Base-by-base conservation (phyloP, 2,797 vertebrate genomes). In the Geotrypetes seraphini region DNA sequence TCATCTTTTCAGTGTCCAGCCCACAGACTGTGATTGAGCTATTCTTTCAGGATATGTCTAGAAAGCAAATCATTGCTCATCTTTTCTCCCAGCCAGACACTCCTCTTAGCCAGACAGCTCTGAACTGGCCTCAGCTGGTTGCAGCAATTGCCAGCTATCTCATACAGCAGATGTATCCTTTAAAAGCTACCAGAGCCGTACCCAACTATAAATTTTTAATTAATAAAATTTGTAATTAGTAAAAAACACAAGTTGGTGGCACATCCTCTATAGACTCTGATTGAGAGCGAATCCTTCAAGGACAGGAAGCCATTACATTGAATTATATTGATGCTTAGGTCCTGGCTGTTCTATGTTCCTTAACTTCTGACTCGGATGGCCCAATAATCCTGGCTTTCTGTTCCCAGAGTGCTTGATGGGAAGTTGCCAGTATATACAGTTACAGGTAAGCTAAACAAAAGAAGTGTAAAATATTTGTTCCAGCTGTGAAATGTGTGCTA, bases 371-470 rank as follows among this genome's bases (percentile, higher is more conserved):
- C n/a, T 46, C 67, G 96, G 93, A 16, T 97, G 92, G 93, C 92
- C 93, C 44, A 89, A 80, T 62, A 97, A 94, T 57, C 75, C 88
- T 2, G 65, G 84, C 15, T 97, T 95, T 57, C 85, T 92, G 33
- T 96, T 98, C 51, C 86, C 90, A 0, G 93, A 97, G 66, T 96
- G 90, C 67, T 74, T 97, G 60, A 90, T 97, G 90, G 85, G 81
- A 14, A 92, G 79, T 71, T 96, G 92, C 50, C 95, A 98, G 74
- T 96, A 94, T 57, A 83, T 79, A 11, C 91, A 96, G 43, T 71
- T 98, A 10, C 95, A 98, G 84, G 94, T 96, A 44, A 66, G 81
- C 50, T 12, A 6, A 28, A n/a, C 6, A 29, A 17, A 11, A 12
- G 7, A n/a, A n/a, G n/a, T n/a, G 7, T 10, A 20, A 7, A 8